Percentiles rank a stretch among this genome's conserved stretches.
Evolutionary conservation across 2,888 invertebrate genomes (phyloP).

Genomic region (Micoletzkya japonica): DNA sequence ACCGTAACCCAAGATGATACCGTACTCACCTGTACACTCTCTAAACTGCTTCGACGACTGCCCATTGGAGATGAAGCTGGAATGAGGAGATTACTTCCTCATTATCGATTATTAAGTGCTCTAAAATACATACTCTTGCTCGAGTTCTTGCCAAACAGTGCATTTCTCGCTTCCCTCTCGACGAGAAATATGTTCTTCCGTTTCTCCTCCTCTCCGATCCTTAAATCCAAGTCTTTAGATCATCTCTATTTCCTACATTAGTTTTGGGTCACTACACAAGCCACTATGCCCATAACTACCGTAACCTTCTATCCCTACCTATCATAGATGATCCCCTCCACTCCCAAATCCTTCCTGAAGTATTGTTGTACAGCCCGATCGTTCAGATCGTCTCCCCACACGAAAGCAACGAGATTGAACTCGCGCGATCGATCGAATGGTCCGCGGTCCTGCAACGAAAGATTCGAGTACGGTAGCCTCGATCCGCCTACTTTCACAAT

Average conservation of each 20-base stretch:
- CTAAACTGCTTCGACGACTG: constrained; percentile 16
- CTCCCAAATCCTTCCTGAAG: constrained; percentile 81
- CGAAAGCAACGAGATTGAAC: constrained; percentile 73
- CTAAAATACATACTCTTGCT: background rate
- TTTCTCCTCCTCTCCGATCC: constrained; percentile 59
- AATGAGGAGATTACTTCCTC: background rate
- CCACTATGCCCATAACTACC: background rate
- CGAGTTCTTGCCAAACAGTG: constrained; percentile 30
- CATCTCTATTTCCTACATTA: too few relatives aligned
- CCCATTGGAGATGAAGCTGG: constrained; percentile 19
- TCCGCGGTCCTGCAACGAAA: constrained; percentile 35
- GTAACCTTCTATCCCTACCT: constrained; percentile 68
- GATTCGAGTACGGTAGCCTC: background rate
- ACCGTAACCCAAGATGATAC: background rate
- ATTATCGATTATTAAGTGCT: background rate
- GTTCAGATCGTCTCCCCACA: constrained; percentile 96
- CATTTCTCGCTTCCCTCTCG: constrained; percentile 48
- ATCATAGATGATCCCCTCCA: constrained; percentile 95
- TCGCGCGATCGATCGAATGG: constrained; percentile 41
- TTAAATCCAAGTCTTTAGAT: constrained; percentile 28
- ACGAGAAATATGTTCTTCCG: constrained; percentile 60
- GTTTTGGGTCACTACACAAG: background rate
- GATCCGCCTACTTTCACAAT: too few relatives aligned
- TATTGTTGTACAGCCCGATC: constrained; percentile 78
- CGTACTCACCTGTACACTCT: background rate